Base-by-base conservation (phyloP, 1,140 invertebrate species). In the Drosophila setifemur region DNA sequence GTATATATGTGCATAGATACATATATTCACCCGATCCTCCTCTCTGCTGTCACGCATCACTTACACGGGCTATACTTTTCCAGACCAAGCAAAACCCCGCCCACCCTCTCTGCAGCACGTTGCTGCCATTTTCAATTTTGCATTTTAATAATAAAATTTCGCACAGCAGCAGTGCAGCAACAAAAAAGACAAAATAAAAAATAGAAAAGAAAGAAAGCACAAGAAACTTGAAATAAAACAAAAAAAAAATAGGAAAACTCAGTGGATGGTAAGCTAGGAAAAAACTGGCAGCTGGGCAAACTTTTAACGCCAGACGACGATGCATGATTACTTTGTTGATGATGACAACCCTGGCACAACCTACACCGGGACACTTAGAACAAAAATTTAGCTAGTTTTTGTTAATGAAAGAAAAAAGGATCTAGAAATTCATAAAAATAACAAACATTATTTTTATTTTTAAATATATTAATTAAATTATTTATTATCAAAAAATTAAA, bases 111-210 rank as follows among this genome's bases (percentile, higher is more conserved):
- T 37, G 29, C 47, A 42, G 64, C 79, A 83, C 79, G 79, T 71
- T 76, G 57, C 69, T 74, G 63, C 81, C 74, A 72, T 79, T 85
- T 85, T 85, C 79, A 85, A 85, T 85, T 85, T 85, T 85, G 79
- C 79, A 85, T 85, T 85, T 85, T 85, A 85, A 85, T 85, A 85
- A 86, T 85, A 85, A 79, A 85, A 85, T 85, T 86, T 79, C 86
- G 79, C 66, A 72, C 63, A 54, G 63, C 45, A 83, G 63, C 76
- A 66, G 68, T 21, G 40, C 61, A 70, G 57, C 35, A 37, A 37
- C 55, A 35, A 44, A 43, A 19, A 53, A 28, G 43, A 6, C 11
- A 44, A 2, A 55, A 47, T 26, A 52, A 54, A 55, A n/a, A n/a
- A n/a, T n/a, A n/a, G n/a, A n/a, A 42, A 37, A 37, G 55, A 35